Evolutionary conservation across 2,113 vertebrate species (phyloP), one percentile per base, ranked within the genome.

Genomic region (Prunella fulvescens): DNA sequence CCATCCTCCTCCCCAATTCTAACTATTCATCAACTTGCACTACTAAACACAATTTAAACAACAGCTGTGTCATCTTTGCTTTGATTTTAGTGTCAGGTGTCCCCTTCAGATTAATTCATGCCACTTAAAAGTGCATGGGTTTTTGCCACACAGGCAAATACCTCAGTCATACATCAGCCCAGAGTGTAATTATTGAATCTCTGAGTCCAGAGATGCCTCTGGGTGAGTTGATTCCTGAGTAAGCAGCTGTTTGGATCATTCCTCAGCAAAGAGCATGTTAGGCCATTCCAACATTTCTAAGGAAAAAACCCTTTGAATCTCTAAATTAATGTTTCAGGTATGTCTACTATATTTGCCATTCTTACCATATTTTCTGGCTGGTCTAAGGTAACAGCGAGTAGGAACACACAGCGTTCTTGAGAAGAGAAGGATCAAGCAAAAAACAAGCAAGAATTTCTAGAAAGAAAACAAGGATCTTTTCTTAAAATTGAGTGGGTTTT

Each of bases 291-390:
- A 51, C 3, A n/a, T 77, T 90, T 86, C 42, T 61, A 83, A 77
- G 31, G 19, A 51, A 45, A 56, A 51, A 29, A 4, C 2, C 18
- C 19, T 74, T 81, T 64, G 11, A 39, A 57, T 53, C 19, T 69
- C 81, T 64, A 14, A 90, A 70, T 72, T 66, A 57, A 50, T 47
- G 14, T 20, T 66, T 78, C 12, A 45, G 12, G 11, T 12, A 19
- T 58, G 25, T 33, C 29, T 70, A 47, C 29, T 62, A 15, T 47
- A 39, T 88, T 86, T 78, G 10, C 5, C 40, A 11, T 86, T 90
- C 96, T 96, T 96, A 97, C 96, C 96, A 0, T 96, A 95, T 78
- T 97, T 96, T 71, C 88, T 96, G 72, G 96, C 80, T 88, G 95
- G 86, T 86, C 95, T 92, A 50, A 96, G 78, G 60, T 96, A 97